Evolutionary conservation across 2,797 vertebrate species (phyloP).

Genomic region (Glyptemys insculpta): DNA sequence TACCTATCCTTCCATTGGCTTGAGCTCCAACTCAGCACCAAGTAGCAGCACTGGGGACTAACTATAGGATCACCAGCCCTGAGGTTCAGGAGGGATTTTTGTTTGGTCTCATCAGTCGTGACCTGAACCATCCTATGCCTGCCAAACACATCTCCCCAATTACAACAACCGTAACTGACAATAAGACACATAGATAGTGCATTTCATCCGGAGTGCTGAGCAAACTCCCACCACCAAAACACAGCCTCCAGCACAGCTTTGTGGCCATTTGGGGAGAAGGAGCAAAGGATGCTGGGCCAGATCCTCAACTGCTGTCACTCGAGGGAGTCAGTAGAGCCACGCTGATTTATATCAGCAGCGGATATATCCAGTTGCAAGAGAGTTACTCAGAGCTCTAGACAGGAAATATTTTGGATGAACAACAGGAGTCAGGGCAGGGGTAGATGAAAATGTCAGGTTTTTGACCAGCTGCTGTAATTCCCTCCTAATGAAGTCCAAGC

Average conservation of each 20-base stretch:
- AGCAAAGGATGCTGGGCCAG: not conserved
- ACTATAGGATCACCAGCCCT: not conserved
- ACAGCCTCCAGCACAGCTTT: not conserved
- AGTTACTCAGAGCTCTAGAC: not conserved
- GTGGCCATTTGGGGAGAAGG: not conserved
- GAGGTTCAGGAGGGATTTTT: not conserved
- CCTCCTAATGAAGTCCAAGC: not conserved
- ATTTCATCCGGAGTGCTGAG: not conserved
- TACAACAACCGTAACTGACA: not conserved
- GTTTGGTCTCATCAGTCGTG: not conserved
- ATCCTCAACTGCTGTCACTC: not conserved
- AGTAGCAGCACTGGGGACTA: too few relatives aligned
- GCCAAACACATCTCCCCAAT: not conserved
- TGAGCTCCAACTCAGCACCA: not conserved
- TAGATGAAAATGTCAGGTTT: not conserved
- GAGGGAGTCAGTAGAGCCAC: fast-evolving
- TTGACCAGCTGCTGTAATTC: not conserved
- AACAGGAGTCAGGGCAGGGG: too few relatives aligned
- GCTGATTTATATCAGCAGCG: not conserved
- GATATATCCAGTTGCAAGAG: not conserved
- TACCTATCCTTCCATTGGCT: too few relatives aligned
- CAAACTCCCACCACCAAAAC: not conserved
- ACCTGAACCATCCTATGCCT: not conserved
- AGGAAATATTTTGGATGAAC: not conserved
- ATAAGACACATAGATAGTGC: too few relatives aligned